phyloP scores from a whole-genome alignment of 2,797 vertebrate species.

The Botia almorhae region DNA sequence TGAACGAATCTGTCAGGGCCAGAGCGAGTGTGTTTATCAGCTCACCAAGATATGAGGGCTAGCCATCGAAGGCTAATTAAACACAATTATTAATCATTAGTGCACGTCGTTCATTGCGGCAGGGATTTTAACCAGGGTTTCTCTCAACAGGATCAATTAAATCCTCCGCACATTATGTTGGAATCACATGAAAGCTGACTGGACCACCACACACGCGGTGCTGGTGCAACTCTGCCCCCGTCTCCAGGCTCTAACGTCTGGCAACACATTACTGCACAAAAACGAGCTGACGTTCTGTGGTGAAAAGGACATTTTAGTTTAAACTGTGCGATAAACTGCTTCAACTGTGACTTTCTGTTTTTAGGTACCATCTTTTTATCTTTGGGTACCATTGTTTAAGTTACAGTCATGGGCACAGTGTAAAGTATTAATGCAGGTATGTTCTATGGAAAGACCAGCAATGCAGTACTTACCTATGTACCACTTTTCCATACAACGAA shows the following conservation, averaged over 20 bases:
- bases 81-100: constrained; percentile 55
- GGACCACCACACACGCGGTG: background rate
- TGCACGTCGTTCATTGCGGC: constrained; percentile 2
- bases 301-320: constrained; percentile 43
- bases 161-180: background rate
- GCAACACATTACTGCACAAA: constrained; percentile 39
- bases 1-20: constrained; percentile 38
- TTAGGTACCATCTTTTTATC: too few relatives aligned
- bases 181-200: constrained; percentile 9
- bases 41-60: constrained; percentile 37
- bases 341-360: constrained; percentile 26
- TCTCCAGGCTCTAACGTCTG: constrained; percentile 5
- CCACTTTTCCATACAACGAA: too few relatives aligned
- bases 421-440: background rate
- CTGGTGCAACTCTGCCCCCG: background rate
- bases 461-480: too few relatives aligned
- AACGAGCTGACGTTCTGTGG: constrained; percentile 40
- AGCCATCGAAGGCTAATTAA: constrained; percentile 50
- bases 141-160: constrained; percentile 26
- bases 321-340: constrained; percentile 29
- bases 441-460: background rate
- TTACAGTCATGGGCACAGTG: background rate
- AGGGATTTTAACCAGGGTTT: constrained; percentile 18
- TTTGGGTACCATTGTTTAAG: background rate
- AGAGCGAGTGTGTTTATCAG: constrained; percentile 45